A percentile compares a stretch with the other conserved stretches of the same genome.
Evolutionary conservation across 2,888 invertebrate species (phyloP).

Genomic region (Barypeithes pellucidus): DNA sequence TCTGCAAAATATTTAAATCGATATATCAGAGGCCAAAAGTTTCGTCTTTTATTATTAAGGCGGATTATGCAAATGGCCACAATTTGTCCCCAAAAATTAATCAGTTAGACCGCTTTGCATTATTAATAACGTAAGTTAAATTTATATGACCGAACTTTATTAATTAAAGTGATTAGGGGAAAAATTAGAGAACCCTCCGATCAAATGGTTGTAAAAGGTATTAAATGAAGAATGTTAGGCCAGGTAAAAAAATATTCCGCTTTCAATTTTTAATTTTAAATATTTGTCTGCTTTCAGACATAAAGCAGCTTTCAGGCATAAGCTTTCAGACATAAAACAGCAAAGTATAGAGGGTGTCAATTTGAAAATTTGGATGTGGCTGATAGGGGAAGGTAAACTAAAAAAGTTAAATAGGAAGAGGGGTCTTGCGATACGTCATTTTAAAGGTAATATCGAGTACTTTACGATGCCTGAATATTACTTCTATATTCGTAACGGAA

Average conservation of each 20-base stretch:
- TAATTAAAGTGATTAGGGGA: constrained; percentile 10
- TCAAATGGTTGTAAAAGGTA: neutral
- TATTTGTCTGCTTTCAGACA: no score
- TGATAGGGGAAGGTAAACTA: no score
- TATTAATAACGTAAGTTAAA: constrained; percentile 9
- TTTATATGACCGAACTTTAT: constrained; percentile 16
- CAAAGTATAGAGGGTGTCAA: no score
- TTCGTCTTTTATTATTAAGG: neutral
- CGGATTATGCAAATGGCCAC: neutral
- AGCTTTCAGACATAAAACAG: no score
- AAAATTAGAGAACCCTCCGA: neutral
- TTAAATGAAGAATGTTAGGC: neutral
- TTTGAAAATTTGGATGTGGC: no score
- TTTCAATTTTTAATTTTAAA: no score
- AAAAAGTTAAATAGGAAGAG: no score
- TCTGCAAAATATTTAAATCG: neutral
- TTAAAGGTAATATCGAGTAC: no score
- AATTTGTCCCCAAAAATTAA: constrained; percentile 13
- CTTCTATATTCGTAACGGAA: no score
- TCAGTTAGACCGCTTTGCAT: neutral
- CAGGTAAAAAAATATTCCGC: neutral
- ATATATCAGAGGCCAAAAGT: neutral
- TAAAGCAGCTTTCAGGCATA: no score
- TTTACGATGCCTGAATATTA: no score
- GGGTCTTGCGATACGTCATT: no score